phyloP scores from a whole-genome alignment of 2,113 vertebrate genomes.

The Istiophorus platypterus region DNA sequence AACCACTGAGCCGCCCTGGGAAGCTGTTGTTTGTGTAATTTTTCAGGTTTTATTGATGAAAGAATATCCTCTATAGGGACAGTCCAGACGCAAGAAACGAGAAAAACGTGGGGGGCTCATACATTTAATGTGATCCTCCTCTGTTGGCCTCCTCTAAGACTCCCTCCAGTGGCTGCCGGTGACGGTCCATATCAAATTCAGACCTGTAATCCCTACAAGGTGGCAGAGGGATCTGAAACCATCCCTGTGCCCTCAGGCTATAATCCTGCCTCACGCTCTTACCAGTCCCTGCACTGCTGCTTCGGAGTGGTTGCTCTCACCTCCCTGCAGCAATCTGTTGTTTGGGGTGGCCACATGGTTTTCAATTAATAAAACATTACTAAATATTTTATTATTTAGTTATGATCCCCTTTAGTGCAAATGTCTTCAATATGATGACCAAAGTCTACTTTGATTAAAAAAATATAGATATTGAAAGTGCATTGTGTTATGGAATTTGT shows the following conservation, averaged over 20 bases:
- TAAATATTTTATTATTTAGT: not conserved
- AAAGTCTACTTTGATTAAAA: too few relatives aligned
- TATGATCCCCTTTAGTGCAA: not conserved
- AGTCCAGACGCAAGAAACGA: not conserved
- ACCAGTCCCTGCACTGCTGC: slow-evolving; percentile 29
- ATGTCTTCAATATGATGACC: not conserved
- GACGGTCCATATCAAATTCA: slow-evolving; percentile 62
- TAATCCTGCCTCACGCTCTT: slow-evolving; percentile 50
- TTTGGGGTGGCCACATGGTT: slow-evolving; percentile 25
- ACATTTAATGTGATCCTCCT: slow-evolving; percentile 32
- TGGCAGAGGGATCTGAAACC: slow-evolving; percentile 51
- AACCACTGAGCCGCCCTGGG: not conserved
- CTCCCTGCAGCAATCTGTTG: slow-evolving; percentile 39
- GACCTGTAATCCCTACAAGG: slow-evolving; percentile 70
- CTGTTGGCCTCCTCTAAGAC: slow-evolving; percentile 10
- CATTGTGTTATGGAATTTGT: not conserved
- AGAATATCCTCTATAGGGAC: slow-evolving; percentile 22
- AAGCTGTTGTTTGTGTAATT: slow-evolving; percentile 17
- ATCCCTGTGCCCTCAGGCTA: slow-evolving; percentile 44
- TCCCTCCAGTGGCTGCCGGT: slow-evolving; percentile 35
- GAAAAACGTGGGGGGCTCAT: slow-evolving; percentile 3
- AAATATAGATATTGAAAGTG: too few relatives aligned
- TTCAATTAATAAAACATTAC: slow-evolving; percentile 29
- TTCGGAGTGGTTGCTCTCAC: slow-evolving; percentile 42
- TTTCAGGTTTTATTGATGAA: not conserved